Evolutionary conservation across 2,797 vertebrate species (phyloP).

Genomic region (Rhinoraja longicauda): DNA sequence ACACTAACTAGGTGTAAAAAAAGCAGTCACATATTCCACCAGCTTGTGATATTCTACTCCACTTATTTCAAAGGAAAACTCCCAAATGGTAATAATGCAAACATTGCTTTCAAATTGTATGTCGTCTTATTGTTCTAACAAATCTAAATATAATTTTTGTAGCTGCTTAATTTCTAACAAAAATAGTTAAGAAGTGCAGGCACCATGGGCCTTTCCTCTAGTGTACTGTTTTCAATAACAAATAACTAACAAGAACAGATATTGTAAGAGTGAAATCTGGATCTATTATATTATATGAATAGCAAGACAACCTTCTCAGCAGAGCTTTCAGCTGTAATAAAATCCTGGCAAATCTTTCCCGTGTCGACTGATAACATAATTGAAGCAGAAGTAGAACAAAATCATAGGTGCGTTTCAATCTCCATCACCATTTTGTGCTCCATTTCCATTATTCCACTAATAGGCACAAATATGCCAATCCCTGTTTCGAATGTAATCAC

Average conservation of each 20-base stretch:
- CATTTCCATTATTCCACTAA: no score
- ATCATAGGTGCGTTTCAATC: no score
- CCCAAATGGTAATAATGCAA: neutral
- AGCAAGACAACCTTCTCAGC: neutral
- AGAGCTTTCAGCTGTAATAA: neutral
- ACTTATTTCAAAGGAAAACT: neutral
- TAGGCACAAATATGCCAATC: no score
- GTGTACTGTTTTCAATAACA: neutral
- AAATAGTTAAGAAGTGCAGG: neutral
- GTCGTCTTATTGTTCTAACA: neutral
- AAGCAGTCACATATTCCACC: no score
- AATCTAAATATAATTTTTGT: neutral
- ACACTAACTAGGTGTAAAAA: no score
- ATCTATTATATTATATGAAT: neutral
- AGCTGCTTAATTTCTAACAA: neutral
- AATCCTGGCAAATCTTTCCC: neutral
- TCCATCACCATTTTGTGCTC: no score
- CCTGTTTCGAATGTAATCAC: no score
- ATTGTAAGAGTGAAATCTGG: neutral
- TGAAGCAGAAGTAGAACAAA: no score
- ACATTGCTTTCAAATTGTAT: neutral
- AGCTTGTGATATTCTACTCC: no score
- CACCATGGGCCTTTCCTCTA: neutral
- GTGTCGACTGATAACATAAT: neutral
- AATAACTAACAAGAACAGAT: neutral